Percentiles rank a stretch among this genome's conserved stretches.
Conservation (phyloP, 2,888 invertebrate genomes). For the Xanthorhoe spadicearia region DNA sequence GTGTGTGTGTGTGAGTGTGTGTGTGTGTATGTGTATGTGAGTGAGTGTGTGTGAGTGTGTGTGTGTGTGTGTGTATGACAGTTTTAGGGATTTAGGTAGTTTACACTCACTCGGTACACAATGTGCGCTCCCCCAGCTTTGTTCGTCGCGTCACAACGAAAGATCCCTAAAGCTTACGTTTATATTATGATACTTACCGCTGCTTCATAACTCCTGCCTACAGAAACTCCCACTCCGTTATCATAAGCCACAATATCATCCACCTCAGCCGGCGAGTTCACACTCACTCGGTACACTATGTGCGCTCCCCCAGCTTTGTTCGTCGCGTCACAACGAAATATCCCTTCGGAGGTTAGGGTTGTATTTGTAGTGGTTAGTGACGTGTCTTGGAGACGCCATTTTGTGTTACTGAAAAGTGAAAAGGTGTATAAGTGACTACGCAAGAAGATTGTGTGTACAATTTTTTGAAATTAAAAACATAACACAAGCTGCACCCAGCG, state of each 20-base stretch:
- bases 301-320: slow-evolving; percentile 85
- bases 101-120: slow-evolving; percentile 79
- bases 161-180: slow-evolving; percentile 72
- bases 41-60: too few species aligned
- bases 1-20: too few species aligned
- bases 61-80: too few species aligned
- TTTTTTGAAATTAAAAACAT: too few species aligned
- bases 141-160: slow-evolving; percentile 86
- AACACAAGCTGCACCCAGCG: too few species aligned
- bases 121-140: slow-evolving; percentile 82
- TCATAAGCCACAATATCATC: slow-evolving; percentile 53
- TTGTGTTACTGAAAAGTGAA: slow-evolving; percentile 57
- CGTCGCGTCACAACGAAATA: slow-evolving; percentile 85
- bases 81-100: too few species aligned
- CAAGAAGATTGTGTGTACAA: too few species aligned
- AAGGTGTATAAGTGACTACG: background rate
- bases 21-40: too few species aligned
- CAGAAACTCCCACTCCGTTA: slow-evolving; percentile 51
- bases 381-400: slow-evolving; percentile 60
- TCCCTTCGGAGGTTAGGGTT: slow-evolving; percentile 68
- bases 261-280: slow-evolving; percentile 64
- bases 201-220: slow-evolving; percentile 52
- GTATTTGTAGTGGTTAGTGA: slow-evolving; percentile 56
- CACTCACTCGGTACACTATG: slow-evolving; percentile 78
- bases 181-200: slow-evolving; percentile 64